Percentiles rank a stretch among this genome's conserved stretches.
Conservation (phyloP, 2,888 invertebrate species). For the Phyllotreta striolata region DNA sequence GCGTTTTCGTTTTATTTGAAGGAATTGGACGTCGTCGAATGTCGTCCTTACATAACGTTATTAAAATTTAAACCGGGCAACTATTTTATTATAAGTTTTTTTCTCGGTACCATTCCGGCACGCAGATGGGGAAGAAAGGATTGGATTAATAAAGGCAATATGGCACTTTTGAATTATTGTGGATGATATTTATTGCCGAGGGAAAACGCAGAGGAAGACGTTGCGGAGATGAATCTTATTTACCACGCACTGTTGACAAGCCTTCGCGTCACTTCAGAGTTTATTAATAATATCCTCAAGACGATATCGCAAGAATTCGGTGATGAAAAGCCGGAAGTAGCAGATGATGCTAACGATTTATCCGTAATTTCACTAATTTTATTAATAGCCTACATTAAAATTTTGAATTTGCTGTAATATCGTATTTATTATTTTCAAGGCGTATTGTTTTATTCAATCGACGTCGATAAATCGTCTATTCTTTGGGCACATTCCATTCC, state of each 20-base stretch:
- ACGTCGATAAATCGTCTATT: slow-evolving; percentile 12
- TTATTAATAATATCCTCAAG: slow-evolving; percentile 5
- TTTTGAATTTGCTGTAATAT: too few relatives aligned
- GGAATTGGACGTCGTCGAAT: too few relatives aligned
- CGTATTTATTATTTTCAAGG: too few relatives aligned
- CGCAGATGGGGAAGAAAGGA: slow-evolving; percentile 29
- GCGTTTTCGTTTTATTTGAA: not conserved
- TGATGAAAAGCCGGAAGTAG: too few relatives aligned
- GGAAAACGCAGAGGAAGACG: not conserved
- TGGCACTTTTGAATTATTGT: slow-evolving; percentile 33
- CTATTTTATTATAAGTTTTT: slow-evolving; percentile 1
- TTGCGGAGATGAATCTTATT: slow-evolving; percentile 7
- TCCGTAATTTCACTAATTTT: too few relatives aligned
- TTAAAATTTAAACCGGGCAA: not conserved
- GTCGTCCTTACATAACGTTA: too few relatives aligned
- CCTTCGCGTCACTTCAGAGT: not conserved
- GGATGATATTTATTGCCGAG: slow-evolving; percentile 22
- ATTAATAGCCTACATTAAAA: too few relatives aligned
- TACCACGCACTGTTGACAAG: slow-evolving; percentile 4
- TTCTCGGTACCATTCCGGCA: slow-evolving; percentile 13
- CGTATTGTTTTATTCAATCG: not conserved
- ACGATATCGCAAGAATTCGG: not conserved
- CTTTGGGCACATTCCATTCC: not conserved
- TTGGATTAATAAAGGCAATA: slow-evolving; percentile 33
- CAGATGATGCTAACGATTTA: too few relatives aligned